These are phyloP conservation scores for Leucosticte australis DNA, from an alignment of 2,113 vertebrate genomes.

Conservation along the genomic window DNA sequence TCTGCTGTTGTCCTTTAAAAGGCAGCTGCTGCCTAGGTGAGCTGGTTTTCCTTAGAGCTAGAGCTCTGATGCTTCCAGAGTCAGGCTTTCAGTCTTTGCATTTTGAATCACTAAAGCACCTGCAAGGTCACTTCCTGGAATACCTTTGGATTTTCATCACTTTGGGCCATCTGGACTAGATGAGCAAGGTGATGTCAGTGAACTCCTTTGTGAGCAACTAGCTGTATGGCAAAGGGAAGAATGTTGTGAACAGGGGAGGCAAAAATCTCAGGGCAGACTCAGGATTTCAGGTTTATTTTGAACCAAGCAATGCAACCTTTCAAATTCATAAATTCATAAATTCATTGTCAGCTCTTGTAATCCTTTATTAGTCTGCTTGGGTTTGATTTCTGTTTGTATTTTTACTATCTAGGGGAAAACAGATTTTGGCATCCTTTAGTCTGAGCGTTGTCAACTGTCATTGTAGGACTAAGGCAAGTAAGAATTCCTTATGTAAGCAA, in stretches of 20 bases:
- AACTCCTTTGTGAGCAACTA: neutral
- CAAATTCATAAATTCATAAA: neutral
- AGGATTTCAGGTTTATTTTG: neutral
- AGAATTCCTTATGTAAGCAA: neutral
- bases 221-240: neutral
- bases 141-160: conserved; percentile 1
- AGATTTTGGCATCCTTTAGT: neutral
- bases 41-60: neutral
- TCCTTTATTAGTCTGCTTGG: neutral
- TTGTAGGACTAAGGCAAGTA: neutral
- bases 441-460: neutral
- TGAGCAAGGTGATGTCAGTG: neutral
- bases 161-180: conserved; percentile 24
- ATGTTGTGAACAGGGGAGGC: neutral
- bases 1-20: conserved; percentile 3
- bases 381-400: conserved; percentile 36
- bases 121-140: conserved; percentile 33
- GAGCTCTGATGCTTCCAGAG: neutral
- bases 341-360: neutral
- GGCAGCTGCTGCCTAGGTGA: neutral
- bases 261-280: neutral
- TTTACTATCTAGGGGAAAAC: neutral
- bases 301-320: neutral
- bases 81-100: neutral
- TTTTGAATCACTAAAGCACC: neutral